phyloP scores from a whole-genome alignment of 2,888 invertebrate genomes.

The Hemicrepidius hirtus region DNA sequence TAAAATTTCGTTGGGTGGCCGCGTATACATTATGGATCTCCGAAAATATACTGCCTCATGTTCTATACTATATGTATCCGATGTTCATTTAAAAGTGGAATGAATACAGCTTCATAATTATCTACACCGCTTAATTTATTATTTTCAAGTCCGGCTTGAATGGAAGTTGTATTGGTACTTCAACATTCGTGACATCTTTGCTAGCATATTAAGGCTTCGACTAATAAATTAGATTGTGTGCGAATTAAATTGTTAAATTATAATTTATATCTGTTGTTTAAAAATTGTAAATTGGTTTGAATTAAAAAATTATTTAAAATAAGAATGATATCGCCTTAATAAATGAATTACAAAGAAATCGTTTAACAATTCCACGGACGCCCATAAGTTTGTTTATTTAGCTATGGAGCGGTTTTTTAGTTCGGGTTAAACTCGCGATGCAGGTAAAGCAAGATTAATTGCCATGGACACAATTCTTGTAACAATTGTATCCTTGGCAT shows the following conservation, averaged over 20 bases:
- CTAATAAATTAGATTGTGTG: neutral
- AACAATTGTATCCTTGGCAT: too few relatives aligned
- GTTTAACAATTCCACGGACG: too few relatives aligned
- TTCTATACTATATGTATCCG: conserved; percentile 33
- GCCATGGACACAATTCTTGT: too few relatives aligned
- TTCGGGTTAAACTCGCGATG: too few relatives aligned
- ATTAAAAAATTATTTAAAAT: neutral
- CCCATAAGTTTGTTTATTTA: too few relatives aligned
- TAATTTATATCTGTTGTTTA: neutral
- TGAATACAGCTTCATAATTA: conserved; percentile 34
- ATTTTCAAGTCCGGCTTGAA: conserved; percentile 11
- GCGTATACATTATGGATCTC: conserved; percentile 29
- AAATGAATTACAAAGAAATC: too few relatives aligned
- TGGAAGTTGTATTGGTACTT: conserved; percentile 14
- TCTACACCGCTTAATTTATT: conserved; percentile 32
- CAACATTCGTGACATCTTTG: conserved; percentile 19
- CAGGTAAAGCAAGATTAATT: too few relatives aligned
- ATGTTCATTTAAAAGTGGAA: conserved; percentile 29
- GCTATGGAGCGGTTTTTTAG: too few relatives aligned
- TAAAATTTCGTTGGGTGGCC: conserved; percentile 42
- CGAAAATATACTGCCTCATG: conserved; percentile 28
- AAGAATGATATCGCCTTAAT: too few relatives aligned
- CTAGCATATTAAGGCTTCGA: conserved; percentile 11
- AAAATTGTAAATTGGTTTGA: neutral
- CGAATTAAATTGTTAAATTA: neutral